Conservation (phyloP, 2,113 vertebrate genomes). For the Craseonycteris thonglongyai region DNA sequence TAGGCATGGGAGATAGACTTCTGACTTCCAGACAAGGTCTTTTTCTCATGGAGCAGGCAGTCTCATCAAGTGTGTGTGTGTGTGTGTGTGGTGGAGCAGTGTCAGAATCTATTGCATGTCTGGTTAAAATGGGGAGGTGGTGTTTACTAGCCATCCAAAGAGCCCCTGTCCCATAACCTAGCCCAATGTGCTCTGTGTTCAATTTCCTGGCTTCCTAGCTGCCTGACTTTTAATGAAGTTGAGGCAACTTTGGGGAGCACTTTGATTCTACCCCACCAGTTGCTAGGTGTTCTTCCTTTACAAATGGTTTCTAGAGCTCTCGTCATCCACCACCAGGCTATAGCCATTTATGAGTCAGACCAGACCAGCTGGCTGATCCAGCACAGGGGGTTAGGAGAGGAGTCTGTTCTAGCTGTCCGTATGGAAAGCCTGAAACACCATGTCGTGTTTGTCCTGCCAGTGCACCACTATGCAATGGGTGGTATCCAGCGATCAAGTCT, state of each 20-base stretch:
- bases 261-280: background rate
- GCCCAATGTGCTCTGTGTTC: background rate
- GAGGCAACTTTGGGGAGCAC: background rate
- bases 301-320: conserved; percentile 6
- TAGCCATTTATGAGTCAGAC: conserved; percentile 47
- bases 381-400: conserved; percentile 14
- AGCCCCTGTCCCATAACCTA: background rate
- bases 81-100: background rate
- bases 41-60: background rate
- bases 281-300: conserved; percentile 49
- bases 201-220: background rate
- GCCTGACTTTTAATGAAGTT: background rate
- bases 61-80: too few species aligned
- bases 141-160: background rate
- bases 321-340: conserved; percentile 31
- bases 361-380: conserved; percentile 40
- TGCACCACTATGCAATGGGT: background rate
- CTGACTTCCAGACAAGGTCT: too few species aligned
- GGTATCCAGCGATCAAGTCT: background rate
- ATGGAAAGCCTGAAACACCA: background rate
- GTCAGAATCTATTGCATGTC: background rate
- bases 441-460: conserved; percentile 41
- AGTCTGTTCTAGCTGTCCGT: conserved; percentile 43
- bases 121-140: background rate
- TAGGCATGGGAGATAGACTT: background rate